A percentile compares a stretch with the other conserved stretches of the same genome.
phyloP scores from a whole-genome alignment of 2,888 invertebrate species.

The Linnaemya vulpina region DNA sequence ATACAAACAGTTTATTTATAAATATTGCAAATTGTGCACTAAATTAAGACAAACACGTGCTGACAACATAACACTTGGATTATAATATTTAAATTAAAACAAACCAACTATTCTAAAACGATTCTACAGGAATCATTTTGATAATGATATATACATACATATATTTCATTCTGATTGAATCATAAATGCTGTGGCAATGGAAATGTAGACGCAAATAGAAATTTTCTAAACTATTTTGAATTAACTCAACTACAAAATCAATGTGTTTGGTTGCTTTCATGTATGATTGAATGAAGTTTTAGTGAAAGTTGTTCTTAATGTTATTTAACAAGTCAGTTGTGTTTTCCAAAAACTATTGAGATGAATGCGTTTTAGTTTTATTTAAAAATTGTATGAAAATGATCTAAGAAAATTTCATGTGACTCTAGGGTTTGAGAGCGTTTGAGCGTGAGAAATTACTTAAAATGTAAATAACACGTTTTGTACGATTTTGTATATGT shows the following conservation, averaged over 20 bases:
- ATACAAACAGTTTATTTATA: not conserved
- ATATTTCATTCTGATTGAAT: not conserved
- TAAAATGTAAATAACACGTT: too few species aligned
- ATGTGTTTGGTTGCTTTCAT: not conserved
- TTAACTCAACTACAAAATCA: constrained; percentile 44
- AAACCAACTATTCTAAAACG: constrained; percentile 42
- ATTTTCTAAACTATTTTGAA: constrained; percentile 52
- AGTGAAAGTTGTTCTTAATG: not conserved
- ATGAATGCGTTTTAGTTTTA: constrained; percentile 1
- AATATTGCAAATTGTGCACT: constrained; percentile 43
- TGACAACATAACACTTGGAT: constrained; percentile 29
- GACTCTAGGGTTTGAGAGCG: constrained; percentile 19
- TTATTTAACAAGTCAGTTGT: constrained; percentile 8
- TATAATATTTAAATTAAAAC: constrained; percentile 14
- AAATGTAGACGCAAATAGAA: constrained; percentile 8
- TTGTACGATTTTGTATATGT: too few species aligned
- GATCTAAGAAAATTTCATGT: not conserved
- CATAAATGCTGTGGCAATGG: constrained; percentile 6
- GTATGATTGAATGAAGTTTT: not conserved
- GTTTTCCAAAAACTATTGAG: not conserved
- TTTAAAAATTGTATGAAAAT: constrained; percentile 11
- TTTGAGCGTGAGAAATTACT: not conserved
- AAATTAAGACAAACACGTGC: constrained; percentile 61
- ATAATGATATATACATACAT: constrained; percentile 14
- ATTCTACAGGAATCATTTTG: constrained; percentile 11